Evolutionary conservation across 2,888 invertebrate species (phyloP), one percentile per base, ranked within the genome.

Genomic region (Keiferia lycopersicella): DNA sequence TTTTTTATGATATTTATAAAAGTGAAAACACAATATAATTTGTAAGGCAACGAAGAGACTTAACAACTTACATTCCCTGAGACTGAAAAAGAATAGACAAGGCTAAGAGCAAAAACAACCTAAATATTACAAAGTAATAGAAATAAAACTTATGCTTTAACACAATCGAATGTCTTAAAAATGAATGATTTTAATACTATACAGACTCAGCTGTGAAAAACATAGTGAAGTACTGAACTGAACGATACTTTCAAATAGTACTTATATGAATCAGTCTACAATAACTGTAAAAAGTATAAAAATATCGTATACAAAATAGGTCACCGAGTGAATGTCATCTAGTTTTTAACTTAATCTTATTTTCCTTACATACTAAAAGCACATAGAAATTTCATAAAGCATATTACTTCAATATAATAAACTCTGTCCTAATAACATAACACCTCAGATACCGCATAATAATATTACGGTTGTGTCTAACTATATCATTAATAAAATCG

Each of bases 11-110:
- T 75, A 79, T 87, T 87, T 84, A 78, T 63, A 77, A 71, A 75
- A 81, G 82, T 75, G 82, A 76, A 81, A 86, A 84, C 82, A 81
- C 79, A 72, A 60, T 81, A 83, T 85, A 85, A 81, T 80, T 81
- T 83, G 84, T 91, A 90, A 91, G 91, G 89, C 84, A 91, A 91
- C 91, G 90, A 90, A 87, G 87, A 91, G 90, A 91, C 91, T 91
- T 83, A 87, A 85, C 88, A 89, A 86, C 88, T 83, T 81, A 88
- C 91, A 91, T 91, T 91, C 91, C 91, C 91, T 83, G 90, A 91
- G 91, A 91, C 91, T 91, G 91, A 88, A 75, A 77, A 80, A 70
- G 80, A 75, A 82, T 84, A 84, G 77, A 83, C 81, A 88, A 88
- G 88, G 90, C 88, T 88, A 84, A 87, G 80, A 85, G 82, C 86